Evolutionary conservation across 2,113 vertebrate species (phyloP), one percentile per base, ranked within the genome.

Genomic region (Platysternon megacephalum): DNA sequence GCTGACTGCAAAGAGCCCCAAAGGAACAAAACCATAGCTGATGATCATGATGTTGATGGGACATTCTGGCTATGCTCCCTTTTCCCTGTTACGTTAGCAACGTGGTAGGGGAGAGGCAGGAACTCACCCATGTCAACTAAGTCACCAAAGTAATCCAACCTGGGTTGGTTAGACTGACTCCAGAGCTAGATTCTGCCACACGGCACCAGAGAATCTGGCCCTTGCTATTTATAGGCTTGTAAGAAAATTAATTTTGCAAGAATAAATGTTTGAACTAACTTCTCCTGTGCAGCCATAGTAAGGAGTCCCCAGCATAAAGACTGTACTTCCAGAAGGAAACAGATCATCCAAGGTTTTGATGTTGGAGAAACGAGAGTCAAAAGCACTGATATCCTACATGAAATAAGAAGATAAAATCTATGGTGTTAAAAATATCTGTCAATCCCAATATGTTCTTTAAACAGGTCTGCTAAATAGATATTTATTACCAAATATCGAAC

Each of bases 201-300:
- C 1, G 91, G 29, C 4, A 80, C 24, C 16, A 44, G 74, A 26
- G 68, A 82, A 35, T 51, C 68, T 24, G 11, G 48, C 24, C 14
- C 46, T 76, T 35, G 17, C 83, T 87, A 12, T 84, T 10, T 95
- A 95, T 72, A 88, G 84, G 78, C 17, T 85, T 86, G 11, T 55
- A 84, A 97, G 48, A 24, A 88, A 79, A 90, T 39, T 86, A 89
- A 88, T 48, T 42, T 7, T 74, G 51, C 65, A 88, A 11, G 5
- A 42, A 87, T 28, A 93, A 68, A 12, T 39, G 65, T 87, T n/a
- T 86, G 53, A 52, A 98, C 98, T 97, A 94, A 99, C 99, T 98
- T 99, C 99, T 96, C 99, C 99, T 97, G 99, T 99, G 96, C 99
- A 99, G 65, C 99, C 99, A 1, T 99, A 99, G 97, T 99, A 99